These are phyloP conservation scores for Neoitamus cyanurus DNA, from an alignment of 2,888 invertebrate genomes.

Conservation along the genomic window DNA sequence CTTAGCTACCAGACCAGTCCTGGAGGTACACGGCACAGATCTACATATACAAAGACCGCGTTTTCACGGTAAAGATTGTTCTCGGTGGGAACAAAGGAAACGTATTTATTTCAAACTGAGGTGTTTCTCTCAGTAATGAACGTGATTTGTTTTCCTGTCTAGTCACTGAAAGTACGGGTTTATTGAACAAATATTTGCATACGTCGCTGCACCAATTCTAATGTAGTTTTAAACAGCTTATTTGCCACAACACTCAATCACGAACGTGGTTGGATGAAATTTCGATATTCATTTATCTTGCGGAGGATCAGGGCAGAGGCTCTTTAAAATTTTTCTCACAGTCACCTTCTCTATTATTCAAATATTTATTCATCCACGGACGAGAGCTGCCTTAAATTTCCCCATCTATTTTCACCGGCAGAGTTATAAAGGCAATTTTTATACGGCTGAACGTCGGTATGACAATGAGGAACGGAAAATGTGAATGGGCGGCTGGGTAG, in stretches of 20 bases:
- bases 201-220: neutral
- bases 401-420: neutral
- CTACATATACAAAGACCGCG: no score
- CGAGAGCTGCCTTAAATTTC: conserved; percentile 6
- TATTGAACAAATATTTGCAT: neutral
- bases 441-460: neutral
- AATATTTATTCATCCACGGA: conserved; percentile 30
- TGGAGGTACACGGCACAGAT: no score
- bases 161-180: no score
- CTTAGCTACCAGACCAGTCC: no score
- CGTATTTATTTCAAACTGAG: no score
- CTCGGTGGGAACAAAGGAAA: no score
- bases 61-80: no score
- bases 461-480: conserved; percentile 30
- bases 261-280: neutral
- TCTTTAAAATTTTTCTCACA: conserved; percentile 5
- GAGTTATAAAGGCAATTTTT: neutral
- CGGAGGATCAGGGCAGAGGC: neutral
- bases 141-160: no score
- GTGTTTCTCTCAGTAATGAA: no score
- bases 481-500: neutral
- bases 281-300: neutral
- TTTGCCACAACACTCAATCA: neutral
- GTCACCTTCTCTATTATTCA: conserved; percentile 13
- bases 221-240: neutral